Evolutionary conservation across 2,113 vertebrate genomes (phyloP), one percentile per base, ranked within the genome.

Genomic region (Tonatia bakeri): DNA sequence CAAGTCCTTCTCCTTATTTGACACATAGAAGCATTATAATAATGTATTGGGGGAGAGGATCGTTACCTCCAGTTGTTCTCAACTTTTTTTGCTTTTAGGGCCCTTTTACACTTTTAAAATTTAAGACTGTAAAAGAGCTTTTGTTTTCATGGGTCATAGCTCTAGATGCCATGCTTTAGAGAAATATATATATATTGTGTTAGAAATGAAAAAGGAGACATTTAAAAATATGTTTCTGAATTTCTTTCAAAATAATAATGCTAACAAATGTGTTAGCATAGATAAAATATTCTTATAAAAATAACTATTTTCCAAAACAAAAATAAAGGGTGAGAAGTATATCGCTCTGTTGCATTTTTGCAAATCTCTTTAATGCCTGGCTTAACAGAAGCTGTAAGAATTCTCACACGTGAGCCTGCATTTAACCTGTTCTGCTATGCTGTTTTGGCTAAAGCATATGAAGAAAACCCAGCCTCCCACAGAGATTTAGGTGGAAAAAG

Each of bases 201-300:
- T 87, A 64, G 11, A 90, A 94, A 85, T 87, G 56, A 81, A 91
- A 92, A 90, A 72, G 77, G 17, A 84, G 56, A 86, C 15, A 43
- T 52, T 87, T 79, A 12, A 89, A 92, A 92, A 79, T 59, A 81
- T 43, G 33, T 38, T 59, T 84, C 54, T 86, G 24, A 77, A 84
- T 82, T 90, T 92, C 54, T 91, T 76, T 96, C 38, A 93, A 92
- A 93, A 91, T 54, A 77, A 81, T 26, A 86, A 73, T 64, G 47
- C 26, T 73, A 94, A 86, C 36, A 89, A 77, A 38, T 59, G 40
- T 40, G 33, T 77, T 91, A 82, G 9, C 9, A 38, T 82, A 95
- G 90, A 83, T 91, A 87, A 38, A 11, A 67, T 61, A 84, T 80
- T 91, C 43, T 87, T 90, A 56, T 95, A 52, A 86, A 87, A 96